Conservation (phyloP, 2,888 invertebrate genomes). For the Conomelus anceps region DNA sequence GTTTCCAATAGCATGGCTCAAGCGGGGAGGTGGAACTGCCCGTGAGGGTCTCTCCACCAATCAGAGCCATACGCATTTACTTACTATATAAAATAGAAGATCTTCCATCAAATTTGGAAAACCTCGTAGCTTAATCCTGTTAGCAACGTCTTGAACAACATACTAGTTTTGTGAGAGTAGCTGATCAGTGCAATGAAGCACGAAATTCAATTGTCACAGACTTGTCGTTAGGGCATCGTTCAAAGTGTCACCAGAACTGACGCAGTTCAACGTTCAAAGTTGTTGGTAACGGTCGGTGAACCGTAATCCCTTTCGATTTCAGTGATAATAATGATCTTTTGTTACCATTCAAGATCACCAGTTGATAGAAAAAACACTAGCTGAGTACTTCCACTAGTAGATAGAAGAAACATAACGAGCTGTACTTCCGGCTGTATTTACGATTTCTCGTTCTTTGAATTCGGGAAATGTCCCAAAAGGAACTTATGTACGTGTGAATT, state of each 20-base stretch:
- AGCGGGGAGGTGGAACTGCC: no score
- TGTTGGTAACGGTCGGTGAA: neutral
- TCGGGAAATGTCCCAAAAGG: neutral
- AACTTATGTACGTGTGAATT: neutral
- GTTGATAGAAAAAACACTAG: neutral
- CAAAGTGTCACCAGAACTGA: neutral
- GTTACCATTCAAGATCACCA: neutral
- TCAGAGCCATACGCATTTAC: no score
- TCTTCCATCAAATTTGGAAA: no score
- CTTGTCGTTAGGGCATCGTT: neutral
- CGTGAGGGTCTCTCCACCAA: no score
- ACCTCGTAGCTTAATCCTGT: no score
- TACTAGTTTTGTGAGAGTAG: neutral
- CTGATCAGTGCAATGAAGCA: neutral
- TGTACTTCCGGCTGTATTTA: neutral
- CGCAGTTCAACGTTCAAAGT: no score
- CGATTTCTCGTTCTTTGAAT: neutral
- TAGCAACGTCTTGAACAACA: neutral
- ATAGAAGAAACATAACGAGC: neutral
- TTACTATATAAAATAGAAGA: no score
- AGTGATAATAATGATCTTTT: neutral
- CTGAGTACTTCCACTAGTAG: neutral
- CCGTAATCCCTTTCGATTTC: neutral
- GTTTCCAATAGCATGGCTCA: no score
- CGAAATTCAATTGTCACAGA: neutral